Base-by-base conservation (phyloP, 2,113 vertebrate genomes). In the Benitochromis conjunctus region DNA sequence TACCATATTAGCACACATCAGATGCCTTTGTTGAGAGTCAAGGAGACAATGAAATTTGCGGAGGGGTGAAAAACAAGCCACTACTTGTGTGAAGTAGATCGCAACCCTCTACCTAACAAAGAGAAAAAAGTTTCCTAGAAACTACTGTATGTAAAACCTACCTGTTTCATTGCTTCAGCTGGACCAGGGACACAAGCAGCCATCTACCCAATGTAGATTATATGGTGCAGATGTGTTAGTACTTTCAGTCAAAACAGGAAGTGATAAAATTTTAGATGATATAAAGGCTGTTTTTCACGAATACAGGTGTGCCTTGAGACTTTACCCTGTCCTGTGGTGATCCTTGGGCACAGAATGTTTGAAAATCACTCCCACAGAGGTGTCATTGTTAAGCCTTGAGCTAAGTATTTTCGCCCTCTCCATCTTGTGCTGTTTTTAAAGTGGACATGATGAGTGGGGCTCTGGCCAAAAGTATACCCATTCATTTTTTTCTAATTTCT, bases 401-500 rank as follows among this genome's bases (percentile, higher is more conserved):
- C 64, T 41, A 24, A 41, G 36, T 41, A 0, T 41, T 41, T 66
- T 41, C 0, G 0, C 0, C 34, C 31, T 64, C 7, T 14, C 62
- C 62, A 14, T 14, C 60, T 38, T 1, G 19, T 66, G 62, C 11
- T 3, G 34, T 41, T 41, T 66, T 66, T 66, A 66, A 41, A 66
- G 19, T 66, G 19, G 62, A 38, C 62, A 21, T 3, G 62, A 66
- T 38, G 11, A 66, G 38, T 21, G 11, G 3, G 13, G 7, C 62
- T 38, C 60, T 66, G 36, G 12, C 11, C 38, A 43, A 69, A 3
- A 43, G 21, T 43, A 43, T 69, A 69, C 64, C 21, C 64, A 9
- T 26, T 69, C 64, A 4, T 5, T 8, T 10, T 66, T 18, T 21
- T 41, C 62, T 66, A 24, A 66, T 66, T 2, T 3, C 62, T n/a